Base-by-base conservation (phyloP, 2,797 vertebrate species). In the Spinibarbus caldwelli region DNA sequence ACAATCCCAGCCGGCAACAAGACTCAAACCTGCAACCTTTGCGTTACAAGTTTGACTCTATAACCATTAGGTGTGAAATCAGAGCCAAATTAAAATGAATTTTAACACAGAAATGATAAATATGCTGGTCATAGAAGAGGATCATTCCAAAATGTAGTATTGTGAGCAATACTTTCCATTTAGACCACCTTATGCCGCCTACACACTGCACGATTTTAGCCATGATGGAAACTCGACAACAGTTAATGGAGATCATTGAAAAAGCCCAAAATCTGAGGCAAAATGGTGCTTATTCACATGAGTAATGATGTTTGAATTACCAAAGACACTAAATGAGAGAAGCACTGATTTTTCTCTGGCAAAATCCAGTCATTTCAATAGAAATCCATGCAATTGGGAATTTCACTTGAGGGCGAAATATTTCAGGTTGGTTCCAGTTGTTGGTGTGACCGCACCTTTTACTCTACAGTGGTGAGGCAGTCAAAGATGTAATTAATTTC, bases 1-100 rank as follows among this genome's bases (percentile, higher is more conserved):
- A n/a, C n/a, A n/a, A n/a, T 57, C 54, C 23, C 54, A 26, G 54
- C 26, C 23, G 10, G 54, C 54, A n/a, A 23, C 54, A 57, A n/a
- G 54, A 11, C 23, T 57, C 23, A 57, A n/a, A n/a, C 54, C 54
- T 9, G 26, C 23, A 57, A 57, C 23, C 54, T n/a, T 57, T 57
- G 54, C 10, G 54, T n/a, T 57, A 57, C 0, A 12, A 57, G 23
- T 5, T 23, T n/a, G 54, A 57, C 23, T 57, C 54, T 57, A n/a
- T 57, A 59, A 26, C n/a, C n/a, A 26, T 59, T 29, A 62, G n/a
- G 86, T 86, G 54, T 77, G 85, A 78, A 85, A 84, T 54, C 83
- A 75, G 83, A 88, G 90, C 88, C 88, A 88, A 75, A 75, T 31
- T 9, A 7, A 49, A 7, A 52, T 75, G 0, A 12, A 52, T 34